phyloP scores from a whole-genome alignment of 2,113 vertebrate genomes.

The Rostratula benghalensis region DNA sequence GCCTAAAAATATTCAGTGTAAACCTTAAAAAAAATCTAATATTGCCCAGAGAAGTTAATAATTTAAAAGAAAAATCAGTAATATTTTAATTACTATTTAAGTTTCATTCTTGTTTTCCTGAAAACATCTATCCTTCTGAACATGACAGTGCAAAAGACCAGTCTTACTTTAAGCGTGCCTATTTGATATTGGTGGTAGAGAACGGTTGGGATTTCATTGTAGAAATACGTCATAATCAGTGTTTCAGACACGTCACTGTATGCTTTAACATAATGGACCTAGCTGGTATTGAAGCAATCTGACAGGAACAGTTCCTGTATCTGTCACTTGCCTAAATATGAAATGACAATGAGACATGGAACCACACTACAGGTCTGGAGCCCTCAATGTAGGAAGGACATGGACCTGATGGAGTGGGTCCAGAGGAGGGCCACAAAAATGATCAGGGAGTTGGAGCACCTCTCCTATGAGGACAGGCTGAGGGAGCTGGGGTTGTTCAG shows the following conservation, averaged over 20 bases:
- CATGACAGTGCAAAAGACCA: not conserved
- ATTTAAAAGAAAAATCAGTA: not conserved
- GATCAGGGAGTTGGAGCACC: too few species aligned
- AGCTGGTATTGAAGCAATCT: not conserved
- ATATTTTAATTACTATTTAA: not conserved
- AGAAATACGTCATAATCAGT: not conserved
- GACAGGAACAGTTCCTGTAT: not conserved
- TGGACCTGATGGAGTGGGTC: too few species aligned
- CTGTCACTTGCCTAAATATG: not conserved
- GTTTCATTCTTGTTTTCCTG: not conserved
- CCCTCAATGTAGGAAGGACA: too few species aligned
- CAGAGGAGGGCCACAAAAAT: too few species aligned
- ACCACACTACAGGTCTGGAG: too few species aligned
- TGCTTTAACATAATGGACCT: not conserved
- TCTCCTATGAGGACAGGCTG: too few species aligned
- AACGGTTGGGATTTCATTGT: not conserved
- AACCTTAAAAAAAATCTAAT: not conserved
- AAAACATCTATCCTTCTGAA: not conserved
- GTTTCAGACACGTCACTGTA: not conserved
- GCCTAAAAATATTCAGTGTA: not conserved
- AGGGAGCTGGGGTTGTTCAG: too few species aligned
- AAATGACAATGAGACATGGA: not conserved
- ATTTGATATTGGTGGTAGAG: not conserved
- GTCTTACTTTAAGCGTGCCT: not conserved
- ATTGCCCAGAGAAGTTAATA: not conserved